Percentiles rank a stretch among this genome's conserved stretches.
These are phyloP conservation scores for Agrotis exclamationis DNA, from an alignment of 2,888 invertebrate species.

Conservation along the genomic window DNA sequence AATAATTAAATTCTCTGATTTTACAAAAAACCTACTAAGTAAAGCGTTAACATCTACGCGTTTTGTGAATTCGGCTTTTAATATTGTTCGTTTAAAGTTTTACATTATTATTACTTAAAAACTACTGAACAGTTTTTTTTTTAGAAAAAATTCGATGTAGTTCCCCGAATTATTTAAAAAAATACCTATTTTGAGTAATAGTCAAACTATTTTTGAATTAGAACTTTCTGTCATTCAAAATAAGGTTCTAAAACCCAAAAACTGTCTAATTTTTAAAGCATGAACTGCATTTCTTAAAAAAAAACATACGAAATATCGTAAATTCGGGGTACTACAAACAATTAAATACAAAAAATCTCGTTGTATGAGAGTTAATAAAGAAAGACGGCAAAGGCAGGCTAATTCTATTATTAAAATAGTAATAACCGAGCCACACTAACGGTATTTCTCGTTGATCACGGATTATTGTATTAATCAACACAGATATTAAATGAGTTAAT, in stretches of 20 bases:
- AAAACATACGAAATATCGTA: background rate
- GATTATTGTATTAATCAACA: constrained; percentile 32
- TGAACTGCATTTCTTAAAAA: too few species aligned
- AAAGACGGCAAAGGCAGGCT: background rate
- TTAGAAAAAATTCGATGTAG: background rate
- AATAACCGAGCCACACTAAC: background rate
- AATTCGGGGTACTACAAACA: background rate
- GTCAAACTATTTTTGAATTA: too few species aligned
- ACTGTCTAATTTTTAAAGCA: too few species aligned
- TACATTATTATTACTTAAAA: constrained; percentile 44
- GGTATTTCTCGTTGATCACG: too few species aligned
- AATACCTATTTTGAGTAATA: background rate
- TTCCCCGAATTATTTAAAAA: background rate
- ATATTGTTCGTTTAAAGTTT: constrained; percentile 50
- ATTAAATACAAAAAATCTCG: constrained; percentile 9
- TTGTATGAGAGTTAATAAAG: background rate
- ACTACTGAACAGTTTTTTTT: constrained; percentile 57
- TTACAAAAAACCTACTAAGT: constrained; percentile 12
- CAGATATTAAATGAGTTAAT: background rate
- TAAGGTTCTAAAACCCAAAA: too few species aligned
- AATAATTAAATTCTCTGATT: background rate
- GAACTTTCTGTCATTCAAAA: too few species aligned
- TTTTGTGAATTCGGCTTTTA: constrained; percentile 53
- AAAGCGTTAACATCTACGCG: constrained; percentile 42
- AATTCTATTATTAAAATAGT: background rate